Evolutionary conservation across 2,113 vertebrate species (phyloP).

Genomic region (Climacteris rufus): DNA sequence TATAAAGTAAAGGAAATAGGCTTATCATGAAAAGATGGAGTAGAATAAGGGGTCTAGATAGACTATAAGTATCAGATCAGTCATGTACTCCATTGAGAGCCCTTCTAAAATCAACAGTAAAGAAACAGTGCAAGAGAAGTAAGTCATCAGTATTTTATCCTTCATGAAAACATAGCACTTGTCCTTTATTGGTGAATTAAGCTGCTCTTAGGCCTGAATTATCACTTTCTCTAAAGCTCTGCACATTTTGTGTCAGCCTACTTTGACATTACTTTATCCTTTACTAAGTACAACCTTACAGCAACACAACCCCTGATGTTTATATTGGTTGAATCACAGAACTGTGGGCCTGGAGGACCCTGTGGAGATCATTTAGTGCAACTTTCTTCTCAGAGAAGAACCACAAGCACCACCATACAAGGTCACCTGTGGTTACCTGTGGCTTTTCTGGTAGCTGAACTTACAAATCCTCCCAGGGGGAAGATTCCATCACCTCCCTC

Average conservation of each 20-base stretch:
- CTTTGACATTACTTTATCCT: background rate
- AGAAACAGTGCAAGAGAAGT: background rate
- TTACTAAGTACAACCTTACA: slow-evolving; percentile 13
- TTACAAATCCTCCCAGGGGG: background rate
- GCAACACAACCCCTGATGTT: background rate
- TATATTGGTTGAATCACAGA: background rate
- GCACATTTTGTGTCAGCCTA: background rate
- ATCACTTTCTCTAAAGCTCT: background rate
- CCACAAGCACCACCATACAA: background rate
- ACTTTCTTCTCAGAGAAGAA: background rate
- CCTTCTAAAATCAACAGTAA: background rate
- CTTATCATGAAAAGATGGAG: background rate
- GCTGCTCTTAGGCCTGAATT: background rate
- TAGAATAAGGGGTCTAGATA: background rate
- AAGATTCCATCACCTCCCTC: background rate
- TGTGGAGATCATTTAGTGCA: background rate
- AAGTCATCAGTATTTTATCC: background rate
- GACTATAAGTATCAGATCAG: background rate
- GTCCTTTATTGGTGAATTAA: background rate
- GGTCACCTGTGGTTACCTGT: background rate
- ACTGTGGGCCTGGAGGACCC: background rate
- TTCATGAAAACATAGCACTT: background rate
- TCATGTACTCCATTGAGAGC: background rate
- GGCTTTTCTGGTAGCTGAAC: background rate
- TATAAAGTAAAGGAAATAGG: background rate